A percentile compares a stretch with the other conserved stretches of the same genome.
Conservation (phyloP, 2,113 vertebrate genomes). For the Brachionichthys hirsutus region DNA sequence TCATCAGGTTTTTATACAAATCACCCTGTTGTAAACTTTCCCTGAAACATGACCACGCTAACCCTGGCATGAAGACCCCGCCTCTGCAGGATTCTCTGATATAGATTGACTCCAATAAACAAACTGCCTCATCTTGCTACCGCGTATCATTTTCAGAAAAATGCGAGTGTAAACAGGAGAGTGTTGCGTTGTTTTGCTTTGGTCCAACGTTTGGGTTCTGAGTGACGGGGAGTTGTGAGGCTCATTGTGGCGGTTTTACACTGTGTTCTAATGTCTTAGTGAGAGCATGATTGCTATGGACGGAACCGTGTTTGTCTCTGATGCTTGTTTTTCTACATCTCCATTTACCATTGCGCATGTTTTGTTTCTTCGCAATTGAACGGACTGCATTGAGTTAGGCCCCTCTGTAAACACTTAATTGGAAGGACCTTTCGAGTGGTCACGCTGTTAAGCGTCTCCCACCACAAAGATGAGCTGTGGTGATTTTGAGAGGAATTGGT, state of each 20-base stretch:
- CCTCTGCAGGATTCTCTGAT: constrained; percentile 44
- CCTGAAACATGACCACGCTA: constrained; percentile 49
- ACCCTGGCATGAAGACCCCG: constrained; percentile 34
- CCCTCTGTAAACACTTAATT: constrained; percentile 58
- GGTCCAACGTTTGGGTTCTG: constrained; percentile 41
- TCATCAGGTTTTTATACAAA: constrained; percentile 48
- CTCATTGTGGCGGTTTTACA: constrained; percentile 44
- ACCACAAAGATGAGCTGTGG: constrained; percentile 55
- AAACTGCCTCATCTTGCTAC: constrained; percentile 52
- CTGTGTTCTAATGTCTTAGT: constrained; percentile 44
- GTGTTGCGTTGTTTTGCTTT: constrained; percentile 62
- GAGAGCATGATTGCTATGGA: constrained; percentile 49
- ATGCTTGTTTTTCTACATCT: constrained; percentile 56
- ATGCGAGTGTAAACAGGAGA: constrained; percentile 52
- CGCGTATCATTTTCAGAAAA: constrained; percentile 51
- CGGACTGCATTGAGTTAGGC: constrained; percentile 55
- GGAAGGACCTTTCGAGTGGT: constrained; percentile 47
- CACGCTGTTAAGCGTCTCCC: constrained; percentile 40
- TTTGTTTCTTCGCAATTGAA: constrained; percentile 55
- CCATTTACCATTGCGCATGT: constrained; percentile 54
- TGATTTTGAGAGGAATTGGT: constrained; percentile 48
- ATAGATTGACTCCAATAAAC: constrained; percentile 51
- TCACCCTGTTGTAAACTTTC: constrained; percentile 39
- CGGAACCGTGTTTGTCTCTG: constrained; percentile 47
- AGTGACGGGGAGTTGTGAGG: constrained; percentile 12